A percentile compares a stretch with the other conserved stretches of the same genome.
phyloP scores from a whole-genome alignment of 2,888 invertebrate species.

The Subacronicta megacephala region DNA sequence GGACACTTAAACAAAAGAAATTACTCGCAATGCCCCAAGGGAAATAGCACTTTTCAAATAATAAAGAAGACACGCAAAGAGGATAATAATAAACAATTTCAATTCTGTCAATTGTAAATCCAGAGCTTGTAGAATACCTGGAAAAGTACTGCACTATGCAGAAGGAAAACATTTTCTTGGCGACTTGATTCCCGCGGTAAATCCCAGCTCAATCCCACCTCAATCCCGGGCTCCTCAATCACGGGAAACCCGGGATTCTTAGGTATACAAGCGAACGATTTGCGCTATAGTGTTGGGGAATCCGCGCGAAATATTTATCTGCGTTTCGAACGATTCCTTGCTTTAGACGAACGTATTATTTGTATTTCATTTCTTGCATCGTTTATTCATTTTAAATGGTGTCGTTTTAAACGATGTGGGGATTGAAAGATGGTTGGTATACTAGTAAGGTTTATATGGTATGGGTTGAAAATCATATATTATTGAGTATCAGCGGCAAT shows the following conservation, averaged over 20 bases:
- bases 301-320: conserved; percentile 47
- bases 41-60: conserved; percentile 21
- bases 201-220: conserved; percentile 62
- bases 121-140: conserved; percentile 49
- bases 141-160: conserved; percentile 61
- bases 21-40: background rate
- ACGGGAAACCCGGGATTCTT: conserved; percentile 63
- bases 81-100: conserved; percentile 63
- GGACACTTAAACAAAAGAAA: conserved; percentile 7
- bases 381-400: conserved; percentile 7
- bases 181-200: conserved; percentile 55
- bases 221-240: conserved; percentile 70
- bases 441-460: too few species aligned
- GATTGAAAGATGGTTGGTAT: conserved; percentile 1
- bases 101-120: conserved; percentile 69
- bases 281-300: conserved; percentile 48
- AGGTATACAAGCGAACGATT: conserved; percentile 55
- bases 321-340: conserved; percentile 35
- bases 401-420: conserved; percentile 11
- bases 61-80: conserved; percentile 34
- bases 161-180: conserved; percentile 62
- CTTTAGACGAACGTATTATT: conserved; percentile 31
- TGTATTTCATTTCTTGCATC: conserved; percentile 30
- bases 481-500: too few species aligned
- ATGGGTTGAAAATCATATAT: too few species aligned